phyloP scores from a whole-genome alignment of 2,113 vertebrate genomes.

The Sterna hirundo region DNA sequence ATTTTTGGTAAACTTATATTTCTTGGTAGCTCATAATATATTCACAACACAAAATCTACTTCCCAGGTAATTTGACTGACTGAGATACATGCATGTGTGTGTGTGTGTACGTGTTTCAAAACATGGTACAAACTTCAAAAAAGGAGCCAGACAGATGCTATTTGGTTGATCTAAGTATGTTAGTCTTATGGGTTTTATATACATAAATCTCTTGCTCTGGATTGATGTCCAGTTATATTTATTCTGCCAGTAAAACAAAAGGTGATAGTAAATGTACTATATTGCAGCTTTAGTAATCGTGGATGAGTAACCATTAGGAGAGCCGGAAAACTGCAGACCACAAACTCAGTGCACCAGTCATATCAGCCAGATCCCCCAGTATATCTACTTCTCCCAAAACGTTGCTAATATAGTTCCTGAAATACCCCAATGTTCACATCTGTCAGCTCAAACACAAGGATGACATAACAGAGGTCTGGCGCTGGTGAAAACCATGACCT shows the following conservation, averaged over 20 bases:
- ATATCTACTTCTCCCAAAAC: not conserved
- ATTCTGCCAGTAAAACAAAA: not conserved
- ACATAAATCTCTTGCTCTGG: not conserved
- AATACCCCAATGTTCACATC: not conserved
- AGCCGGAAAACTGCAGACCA: not conserved
- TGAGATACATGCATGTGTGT: not conserved
- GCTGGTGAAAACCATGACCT: not conserved
- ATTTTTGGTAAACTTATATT: not conserved
- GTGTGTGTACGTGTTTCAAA: not conserved
- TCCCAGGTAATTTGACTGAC: not conserved
- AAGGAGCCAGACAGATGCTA: not conserved
- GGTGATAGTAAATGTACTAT: not conserved
- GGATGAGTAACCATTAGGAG: not conserved
- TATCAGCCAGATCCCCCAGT: not conserved
- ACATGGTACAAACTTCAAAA: not conserved
- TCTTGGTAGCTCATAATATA: conserved; percentile 16
- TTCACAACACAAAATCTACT: not conserved
- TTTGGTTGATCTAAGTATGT: not conserved
- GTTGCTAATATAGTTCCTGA: not conserved
- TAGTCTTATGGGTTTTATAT: not conserved
- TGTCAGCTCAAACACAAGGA: not conserved
- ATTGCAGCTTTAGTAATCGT: not conserved
- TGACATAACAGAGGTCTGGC: not conserved
- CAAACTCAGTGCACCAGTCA: not conserved
- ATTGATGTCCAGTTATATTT: not conserved